A percentile compares a stretch with the other conserved stretches of the same genome.
These are phyloP conservation scores for Chrysoperla carnea DNA, from an alignment of 1,140 invertebrate species.

Conservation along the genomic window DNA sequence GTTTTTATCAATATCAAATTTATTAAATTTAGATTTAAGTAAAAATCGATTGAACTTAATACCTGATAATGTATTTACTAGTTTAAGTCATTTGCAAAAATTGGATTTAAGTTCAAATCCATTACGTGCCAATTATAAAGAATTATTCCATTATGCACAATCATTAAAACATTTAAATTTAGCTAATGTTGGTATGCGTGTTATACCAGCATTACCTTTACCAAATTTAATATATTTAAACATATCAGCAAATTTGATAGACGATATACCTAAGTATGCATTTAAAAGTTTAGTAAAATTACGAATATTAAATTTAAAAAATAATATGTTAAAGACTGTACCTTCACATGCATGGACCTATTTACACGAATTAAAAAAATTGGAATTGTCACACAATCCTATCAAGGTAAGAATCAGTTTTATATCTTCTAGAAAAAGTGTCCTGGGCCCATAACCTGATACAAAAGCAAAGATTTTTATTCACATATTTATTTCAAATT, in stretches of 20 bases:
- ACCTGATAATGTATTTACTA: slow-evolving; percentile 68
- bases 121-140: slow-evolving; percentile 61
- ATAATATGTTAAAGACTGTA: slow-evolving; percentile 44
- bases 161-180: slow-evolving; percentile 51
- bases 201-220: slow-evolving; percentile 32
- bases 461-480: too few relatives aligned
- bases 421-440: too few relatives aligned
- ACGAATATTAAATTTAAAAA: slow-evolving; percentile 41
- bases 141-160: slow-evolving; percentile 62
- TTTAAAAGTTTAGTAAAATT: slow-evolving; percentile 42
- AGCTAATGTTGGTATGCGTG: slow-evolving; percentile 46
- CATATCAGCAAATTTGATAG: slow-evolving; percentile 20
- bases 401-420: slow-evolving; percentile 10
- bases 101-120: slow-evolving; percentile 59
- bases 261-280: slow-evolving; percentile 33
- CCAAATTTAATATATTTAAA: slow-evolving; percentile 17
- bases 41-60: slow-evolving; percentile 59
- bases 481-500: too few relatives aligned
- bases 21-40: slow-evolving; percentile 52
- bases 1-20: slow-evolving; percentile 54
- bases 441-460: too few relatives aligned
- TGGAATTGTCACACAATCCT: slow-evolving; percentile 20
- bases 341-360: slow-evolving; percentile 40
- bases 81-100: slow-evolving; percentile 48
- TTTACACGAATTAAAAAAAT: slow-evolving; percentile 21